These are phyloP conservation scores for Epinephelus coioides DNA, from an alignment of 2,797 vertebrate species.

Conservation along the genomic window DNA sequence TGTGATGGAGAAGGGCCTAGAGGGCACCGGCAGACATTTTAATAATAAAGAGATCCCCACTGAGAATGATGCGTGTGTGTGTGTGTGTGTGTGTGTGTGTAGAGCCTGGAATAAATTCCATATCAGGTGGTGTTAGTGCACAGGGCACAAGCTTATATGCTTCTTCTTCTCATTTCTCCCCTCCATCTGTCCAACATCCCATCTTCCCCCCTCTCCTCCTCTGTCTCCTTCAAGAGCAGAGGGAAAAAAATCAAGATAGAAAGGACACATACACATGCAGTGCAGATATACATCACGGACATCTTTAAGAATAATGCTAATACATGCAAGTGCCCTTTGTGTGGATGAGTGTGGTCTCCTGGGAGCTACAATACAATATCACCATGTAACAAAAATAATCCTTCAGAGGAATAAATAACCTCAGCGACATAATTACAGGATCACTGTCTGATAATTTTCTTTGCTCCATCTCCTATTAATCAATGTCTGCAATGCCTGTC, in stretches of 20 bases:
- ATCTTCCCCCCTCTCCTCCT: neutral
- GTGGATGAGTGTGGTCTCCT: conserved; percentile 15
- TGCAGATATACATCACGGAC: neutral
- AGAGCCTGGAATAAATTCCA: conserved; percentile 21
- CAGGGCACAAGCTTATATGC: neutral
- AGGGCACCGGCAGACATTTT: conserved; percentile 72
- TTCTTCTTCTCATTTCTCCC: neutral
- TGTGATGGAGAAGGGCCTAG: conserved; percentile 67
- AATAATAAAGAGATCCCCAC: conserved; percentile 68
- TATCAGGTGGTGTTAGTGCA: conserved; percentile 28
- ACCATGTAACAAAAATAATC: conserved; percentile 44
- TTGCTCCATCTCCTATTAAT: conserved; percentile 32
- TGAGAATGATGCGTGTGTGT: conserved; percentile 34
- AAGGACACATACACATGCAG: neutral
- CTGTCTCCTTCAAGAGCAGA: conserved; percentile 9
- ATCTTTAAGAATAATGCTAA: conserved; percentile 24
- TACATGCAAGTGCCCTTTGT: conserved; percentile 20
- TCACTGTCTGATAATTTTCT: conserved; percentile 40
- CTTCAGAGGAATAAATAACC: conserved; percentile 55
- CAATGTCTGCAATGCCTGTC: conserved; percentile 28
- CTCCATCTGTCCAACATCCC: conserved; percentile 20
- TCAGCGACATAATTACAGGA: conserved; percentile 43
- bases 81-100: conserved; percentile 18
- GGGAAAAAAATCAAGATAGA: neutral
- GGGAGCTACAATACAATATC: conserved; percentile 29